phyloP scores from a whole-genome alignment of 2,888 invertebrate genomes.

The Tribolium freemani region DNA sequence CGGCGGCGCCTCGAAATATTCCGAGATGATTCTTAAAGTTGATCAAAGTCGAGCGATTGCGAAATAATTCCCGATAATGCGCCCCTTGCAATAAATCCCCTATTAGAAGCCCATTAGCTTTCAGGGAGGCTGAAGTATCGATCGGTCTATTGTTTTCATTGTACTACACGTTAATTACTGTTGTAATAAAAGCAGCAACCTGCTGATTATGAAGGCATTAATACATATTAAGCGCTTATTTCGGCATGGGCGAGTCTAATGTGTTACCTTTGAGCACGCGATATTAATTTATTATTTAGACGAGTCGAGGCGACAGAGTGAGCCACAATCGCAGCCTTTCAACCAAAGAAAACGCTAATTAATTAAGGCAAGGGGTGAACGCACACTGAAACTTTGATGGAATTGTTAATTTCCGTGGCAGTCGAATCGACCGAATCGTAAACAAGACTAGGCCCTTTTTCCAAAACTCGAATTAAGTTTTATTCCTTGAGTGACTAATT shows the following conservation, averaged over 20 bases:
- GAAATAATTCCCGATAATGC: conserved; percentile 25
- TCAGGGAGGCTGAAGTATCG: conserved; percentile 38
- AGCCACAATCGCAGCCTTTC: conserved; percentile 16
- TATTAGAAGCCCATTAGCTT: conserved; percentile 42
- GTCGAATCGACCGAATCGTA: background rate
- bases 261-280: conserved; percentile 52
- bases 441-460: too few species aligned
- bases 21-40: conserved; percentile 18
- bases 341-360: conserved; percentile 27
- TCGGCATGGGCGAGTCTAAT: conserved; percentile 49
- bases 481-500: background rate
- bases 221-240: conserved; percentile 54
- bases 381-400: background rate
- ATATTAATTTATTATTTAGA: conserved; percentile 54
- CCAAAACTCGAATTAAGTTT: too few species aligned
- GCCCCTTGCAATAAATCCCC: conserved; percentile 35
- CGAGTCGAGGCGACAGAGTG: conserved; percentile 39
- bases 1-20: conserved; percentile 34
- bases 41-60: conserved; percentile 35
- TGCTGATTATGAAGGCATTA: conserved; percentile 56
- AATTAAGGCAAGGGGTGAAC: background rate
- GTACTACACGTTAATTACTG: conserved; percentile 50
- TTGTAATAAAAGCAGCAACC: conserved; percentile 53
- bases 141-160: conserved; percentile 43
- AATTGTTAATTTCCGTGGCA: background rate